A percentile compares a stretch with the other conserved stretches of the same genome.
These are phyloP conservation scores for Biston stratarius DNA, from an alignment of 2,888 invertebrate genomes.

Conservation along the genomic window DNA sequence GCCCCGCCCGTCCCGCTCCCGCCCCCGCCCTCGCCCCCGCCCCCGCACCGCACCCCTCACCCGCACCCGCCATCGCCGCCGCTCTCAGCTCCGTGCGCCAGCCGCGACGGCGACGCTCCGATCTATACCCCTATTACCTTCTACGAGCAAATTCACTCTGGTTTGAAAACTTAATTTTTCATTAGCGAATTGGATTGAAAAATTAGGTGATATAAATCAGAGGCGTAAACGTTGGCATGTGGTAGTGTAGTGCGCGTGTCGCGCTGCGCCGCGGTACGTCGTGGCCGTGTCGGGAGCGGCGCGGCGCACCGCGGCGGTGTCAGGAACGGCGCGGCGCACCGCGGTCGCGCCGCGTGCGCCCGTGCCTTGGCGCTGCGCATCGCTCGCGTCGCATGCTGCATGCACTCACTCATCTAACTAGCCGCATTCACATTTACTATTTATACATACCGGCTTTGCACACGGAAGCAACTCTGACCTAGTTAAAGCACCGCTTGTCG, in stretches of 20 bases:
- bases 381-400: slow-evolving; percentile 53
- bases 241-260: slow-evolving; percentile 27
- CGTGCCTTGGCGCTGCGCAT: slow-evolving; percentile 40
- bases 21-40: too few relatives aligned
- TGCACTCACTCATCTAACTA: slow-evolving; percentile 38
- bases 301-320: slow-evolving; percentile 37
- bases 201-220: slow-evolving; percentile 31
- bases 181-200: slow-evolving; percentile 20
- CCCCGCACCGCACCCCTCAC: slow-evolving; percentile 34
- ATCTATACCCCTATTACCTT: slow-evolving; percentile 27
- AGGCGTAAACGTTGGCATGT: slow-evolving; percentile 36
- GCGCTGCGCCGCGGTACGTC: slow-evolving; percentile 33
- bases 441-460: slow-evolving; percentile 30
- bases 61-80: slow-evolving; percentile 51
- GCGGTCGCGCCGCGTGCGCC: slow-evolving; percentile 2
- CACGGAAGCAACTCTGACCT: slow-evolving; percentile 17
- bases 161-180: slow-evolving; percentile 38
- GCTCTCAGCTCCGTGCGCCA: slow-evolving; percentile 45
- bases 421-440: slow-evolving; percentile 32
- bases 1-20: slow-evolving; percentile 47
- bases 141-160: slow-evolving; percentile 43
- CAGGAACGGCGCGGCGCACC: slow-evolving; percentile 24
- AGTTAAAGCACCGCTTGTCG: not conserved
- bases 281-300: slow-evolving; percentile 15
- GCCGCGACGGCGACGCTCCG: slow-evolving; percentile 53